These are phyloP conservation scores for Xyrichtys novacula DNA, from an alignment of 2,797 vertebrate genomes.

Conservation along the genomic window DNA sequence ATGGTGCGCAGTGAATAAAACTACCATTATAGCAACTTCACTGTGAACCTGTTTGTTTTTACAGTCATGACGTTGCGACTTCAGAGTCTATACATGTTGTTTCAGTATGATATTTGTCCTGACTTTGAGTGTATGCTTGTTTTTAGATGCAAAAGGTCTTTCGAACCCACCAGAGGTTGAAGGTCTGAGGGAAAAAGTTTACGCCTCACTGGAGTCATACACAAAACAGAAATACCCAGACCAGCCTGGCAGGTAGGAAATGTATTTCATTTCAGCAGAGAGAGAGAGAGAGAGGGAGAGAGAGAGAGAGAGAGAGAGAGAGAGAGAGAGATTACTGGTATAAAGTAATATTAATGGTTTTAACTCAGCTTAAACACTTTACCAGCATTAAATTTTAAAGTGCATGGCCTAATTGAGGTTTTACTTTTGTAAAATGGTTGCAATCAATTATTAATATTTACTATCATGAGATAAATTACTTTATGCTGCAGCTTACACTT, in stretches of 20 bases:
- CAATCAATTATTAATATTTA: conserved; percentile 13
- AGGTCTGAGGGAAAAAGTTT: conserved; percentile 93
- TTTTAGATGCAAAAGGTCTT: conserved; percentile 94
- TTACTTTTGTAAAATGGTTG: background rate
- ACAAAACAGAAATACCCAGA: conserved; percentile 98
- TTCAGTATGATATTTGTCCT: background rate
- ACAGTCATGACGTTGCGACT: too few relatives aligned
- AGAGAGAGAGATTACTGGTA: too few relatives aligned
- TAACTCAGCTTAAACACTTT: conserved; percentile 3
- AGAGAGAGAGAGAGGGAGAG: too few relatives aligned
- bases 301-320: too few relatives aligned
- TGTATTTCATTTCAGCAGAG: background rate
- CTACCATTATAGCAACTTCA: too few relatives aligned
- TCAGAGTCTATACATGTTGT: background rate
- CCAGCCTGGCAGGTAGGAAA: conserved; percentile 92
- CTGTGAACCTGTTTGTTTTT: too few relatives aligned
- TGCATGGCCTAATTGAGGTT: background rate
- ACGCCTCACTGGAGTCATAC: conserved; percentile 95
- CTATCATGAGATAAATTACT: background rate
- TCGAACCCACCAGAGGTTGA: conserved; percentile 94
- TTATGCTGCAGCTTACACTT: background rate
- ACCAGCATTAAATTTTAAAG: conserved; percentile 6
- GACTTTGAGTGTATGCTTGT: conserved; percentile 13
- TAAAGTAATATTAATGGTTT: too few relatives aligned
- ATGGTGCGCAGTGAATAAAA: too few relatives aligned